Conservation (phyloP, 2,888 invertebrate genomes). For the Melanophora roralis region DNA sequence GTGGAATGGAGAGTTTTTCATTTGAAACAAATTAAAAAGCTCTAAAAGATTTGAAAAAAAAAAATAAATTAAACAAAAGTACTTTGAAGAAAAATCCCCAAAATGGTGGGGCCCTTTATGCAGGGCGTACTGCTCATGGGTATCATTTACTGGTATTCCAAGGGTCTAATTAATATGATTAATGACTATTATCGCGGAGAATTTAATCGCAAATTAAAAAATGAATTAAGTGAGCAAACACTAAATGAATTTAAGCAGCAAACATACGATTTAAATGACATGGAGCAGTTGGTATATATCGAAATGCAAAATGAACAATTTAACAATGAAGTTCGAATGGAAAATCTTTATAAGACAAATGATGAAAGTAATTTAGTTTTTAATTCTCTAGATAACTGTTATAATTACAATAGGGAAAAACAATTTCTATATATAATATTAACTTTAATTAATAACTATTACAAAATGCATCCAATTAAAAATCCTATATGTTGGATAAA, state of each 20-base stretch:
- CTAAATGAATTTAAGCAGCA: not conserved
- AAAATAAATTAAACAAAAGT: not conserved
- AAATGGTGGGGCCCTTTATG: constrained; percentile 82
- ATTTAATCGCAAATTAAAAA: constrained; percentile 79
- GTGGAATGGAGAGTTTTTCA: constrained; percentile 72
- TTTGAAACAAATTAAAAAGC: constrained; percentile 25
- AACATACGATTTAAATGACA: constrained; percentile 53
- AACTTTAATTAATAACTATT: not conserved
- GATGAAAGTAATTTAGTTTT: not conserved
- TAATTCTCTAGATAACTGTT: not conserved
- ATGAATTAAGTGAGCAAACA: constrained; percentile 23
- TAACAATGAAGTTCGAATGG: not conserved
- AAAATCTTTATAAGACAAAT: not conserved
- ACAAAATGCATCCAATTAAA: constrained; percentile 9
- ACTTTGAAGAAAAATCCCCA: not conserved
- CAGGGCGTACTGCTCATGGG: constrained; percentile 82
- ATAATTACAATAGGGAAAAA: constrained; percentile 16
- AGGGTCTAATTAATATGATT: constrained; percentile 84
- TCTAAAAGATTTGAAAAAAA: not conserved
- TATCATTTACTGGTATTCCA: constrained; percentile 85
- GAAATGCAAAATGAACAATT: constrained; percentile 37
- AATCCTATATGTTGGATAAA: constrained; percentile 39
- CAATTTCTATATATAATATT: constrained; percentile 51
- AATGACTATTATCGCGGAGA: constrained; percentile 85
- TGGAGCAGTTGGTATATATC: constrained; percentile 52